Evolutionary conservation across 2,113 vertebrate species (phyloP).

Genomic region (Coracopsis vasa): DNA sequence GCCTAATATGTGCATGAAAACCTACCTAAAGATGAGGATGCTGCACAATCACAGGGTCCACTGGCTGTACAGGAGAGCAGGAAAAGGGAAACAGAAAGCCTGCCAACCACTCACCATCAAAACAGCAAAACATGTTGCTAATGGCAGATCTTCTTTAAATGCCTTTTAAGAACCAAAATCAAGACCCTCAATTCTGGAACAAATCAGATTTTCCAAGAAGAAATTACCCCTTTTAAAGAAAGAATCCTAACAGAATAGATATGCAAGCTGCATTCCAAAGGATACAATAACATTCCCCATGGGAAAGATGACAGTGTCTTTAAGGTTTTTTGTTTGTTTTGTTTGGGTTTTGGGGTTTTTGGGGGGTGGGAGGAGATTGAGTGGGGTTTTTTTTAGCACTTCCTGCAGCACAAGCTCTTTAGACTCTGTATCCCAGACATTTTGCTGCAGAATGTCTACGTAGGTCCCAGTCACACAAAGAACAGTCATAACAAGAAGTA

Average conservation of each 20-base stretch:
- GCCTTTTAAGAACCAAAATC: not conserved
- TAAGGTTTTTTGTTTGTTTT: not conserved
- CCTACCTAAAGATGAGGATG: not conserved
- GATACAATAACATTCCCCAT: not conserved
- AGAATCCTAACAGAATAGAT: not conserved
- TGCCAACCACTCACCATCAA: not conserved
- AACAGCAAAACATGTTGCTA: not conserved
- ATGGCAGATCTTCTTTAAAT: not conserved
- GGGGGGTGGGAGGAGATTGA: not conserved
- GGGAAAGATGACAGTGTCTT: not conserved
- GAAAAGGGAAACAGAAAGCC: not conserved
- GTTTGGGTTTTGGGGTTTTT: not conserved
- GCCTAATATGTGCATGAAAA: rapidly evolving
- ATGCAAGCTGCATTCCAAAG: not conserved
- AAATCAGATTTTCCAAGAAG: not conserved
- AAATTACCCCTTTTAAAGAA: not conserved
- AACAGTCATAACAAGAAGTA: not conserved
- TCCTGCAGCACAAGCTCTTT: not conserved
- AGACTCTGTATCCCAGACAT: not conserved
- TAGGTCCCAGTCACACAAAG: not conserved
- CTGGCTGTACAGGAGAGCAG: not conserved
- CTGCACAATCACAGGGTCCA: not conserved
- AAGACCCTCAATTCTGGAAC: not conserved
- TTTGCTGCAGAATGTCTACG: not conserved
- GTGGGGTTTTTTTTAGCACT: not conserved